A percentile compares a stretch with the other conserved stretches of the same genome.
Conservation (phyloP, 2,113 vertebrate species). For the Stictonetta naevosa region DNA sequence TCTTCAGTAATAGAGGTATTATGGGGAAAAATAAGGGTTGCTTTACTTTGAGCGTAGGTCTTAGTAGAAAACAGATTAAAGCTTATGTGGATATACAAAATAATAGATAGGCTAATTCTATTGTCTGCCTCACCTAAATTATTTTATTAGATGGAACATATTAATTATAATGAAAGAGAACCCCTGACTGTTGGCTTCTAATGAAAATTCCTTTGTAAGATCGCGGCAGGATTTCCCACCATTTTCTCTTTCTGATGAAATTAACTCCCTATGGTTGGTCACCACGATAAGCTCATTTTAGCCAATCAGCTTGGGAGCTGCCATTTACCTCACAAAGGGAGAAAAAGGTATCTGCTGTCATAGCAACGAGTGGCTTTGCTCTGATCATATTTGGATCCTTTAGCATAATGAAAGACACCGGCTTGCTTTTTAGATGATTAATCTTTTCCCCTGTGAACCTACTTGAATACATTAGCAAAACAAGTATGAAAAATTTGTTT, state of each 20-base stretch:
- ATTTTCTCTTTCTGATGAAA: constrained; percentile 78
- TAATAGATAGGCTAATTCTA: constrained; percentile 70
- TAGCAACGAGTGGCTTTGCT: constrained; percentile 79
- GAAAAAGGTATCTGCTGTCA: constrained; percentile 79
- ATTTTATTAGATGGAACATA: constrained; percentile 80
- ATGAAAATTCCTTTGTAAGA: constrained; percentile 82
- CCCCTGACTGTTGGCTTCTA: constrained; percentile 72
- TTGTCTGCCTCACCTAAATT: constrained; percentile 76
- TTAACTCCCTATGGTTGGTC: constrained; percentile 82
- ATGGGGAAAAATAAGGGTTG: constrained; percentile 72
- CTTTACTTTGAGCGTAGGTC: constrained; percentile 69
- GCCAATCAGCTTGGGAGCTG: constrained; percentile 85
- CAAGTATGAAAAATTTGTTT: constrained; percentile 87
- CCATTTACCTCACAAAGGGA: constrained; percentile 82
- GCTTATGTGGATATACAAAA: constrained; percentile 69
- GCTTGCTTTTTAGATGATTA: constrained; percentile 88
- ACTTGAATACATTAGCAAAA: constrained; percentile 87
- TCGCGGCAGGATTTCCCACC: constrained; percentile 77
- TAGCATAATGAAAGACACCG: constrained; percentile 80
- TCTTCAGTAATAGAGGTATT: constrained; percentile 46
- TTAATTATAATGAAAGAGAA: constrained; percentile 79
- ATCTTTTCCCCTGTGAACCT: constrained; percentile 86
- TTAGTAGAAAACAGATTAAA: constrained; percentile 73
- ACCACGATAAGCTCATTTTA: constrained; percentile 80
- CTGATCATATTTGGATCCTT: constrained; percentile 79